Evolutionary conservation across 2,797 vertebrate species (phyloP).

Genomic region (Galaxias olidus): DNA sequence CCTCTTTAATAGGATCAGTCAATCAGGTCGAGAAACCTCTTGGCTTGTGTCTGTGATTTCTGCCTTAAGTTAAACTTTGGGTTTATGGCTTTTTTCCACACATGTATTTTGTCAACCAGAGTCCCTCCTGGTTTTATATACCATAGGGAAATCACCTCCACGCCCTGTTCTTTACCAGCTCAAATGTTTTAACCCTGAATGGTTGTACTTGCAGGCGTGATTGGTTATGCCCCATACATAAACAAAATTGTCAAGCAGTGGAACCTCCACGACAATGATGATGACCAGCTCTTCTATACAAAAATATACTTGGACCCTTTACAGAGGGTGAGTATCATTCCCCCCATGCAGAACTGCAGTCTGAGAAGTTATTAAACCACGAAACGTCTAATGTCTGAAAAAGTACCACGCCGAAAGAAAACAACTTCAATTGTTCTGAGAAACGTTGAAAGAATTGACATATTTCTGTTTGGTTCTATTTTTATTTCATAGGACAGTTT

Average conservation of each 20-base stretch:
- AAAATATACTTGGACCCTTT: constrained; percentile 91
- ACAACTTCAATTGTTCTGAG: constrained; percentile 16
- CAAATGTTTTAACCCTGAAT: constrained; percentile 44
- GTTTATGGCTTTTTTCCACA: constrained; percentile 23
- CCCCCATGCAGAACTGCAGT: background rate
- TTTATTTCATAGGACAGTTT: constrained; percentile 78
- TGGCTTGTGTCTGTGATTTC: constrained; percentile 36
- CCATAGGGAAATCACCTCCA: constrained; percentile 42
- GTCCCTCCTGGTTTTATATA: constrained; percentile 31
- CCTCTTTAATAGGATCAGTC: constrained; percentile 25
- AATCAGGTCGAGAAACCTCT: constrained; percentile 41
- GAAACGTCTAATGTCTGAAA: constrained; percentile 24
- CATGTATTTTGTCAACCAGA: constrained; percentile 51
- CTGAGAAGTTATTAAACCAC: constrained; percentile 23
- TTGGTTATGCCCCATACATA: constrained; percentile 87
- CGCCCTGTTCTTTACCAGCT: constrained; percentile 36
- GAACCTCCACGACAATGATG: constrained; percentile 95
- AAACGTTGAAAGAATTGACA: background rate
- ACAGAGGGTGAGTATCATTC: constrained; percentile 81
- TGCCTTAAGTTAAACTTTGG: constrained; percentile 56
- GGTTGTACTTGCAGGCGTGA: constrained; percentile 83
- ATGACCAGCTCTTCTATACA: constrained; percentile 99
- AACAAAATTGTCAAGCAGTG: constrained; percentile 87
- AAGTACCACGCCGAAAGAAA: constrained; percentile 28
- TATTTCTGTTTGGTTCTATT: constrained; percentile 15